Conservation (phyloP, 2,113 vertebrate species). For the Notechis scutatus region DNA sequence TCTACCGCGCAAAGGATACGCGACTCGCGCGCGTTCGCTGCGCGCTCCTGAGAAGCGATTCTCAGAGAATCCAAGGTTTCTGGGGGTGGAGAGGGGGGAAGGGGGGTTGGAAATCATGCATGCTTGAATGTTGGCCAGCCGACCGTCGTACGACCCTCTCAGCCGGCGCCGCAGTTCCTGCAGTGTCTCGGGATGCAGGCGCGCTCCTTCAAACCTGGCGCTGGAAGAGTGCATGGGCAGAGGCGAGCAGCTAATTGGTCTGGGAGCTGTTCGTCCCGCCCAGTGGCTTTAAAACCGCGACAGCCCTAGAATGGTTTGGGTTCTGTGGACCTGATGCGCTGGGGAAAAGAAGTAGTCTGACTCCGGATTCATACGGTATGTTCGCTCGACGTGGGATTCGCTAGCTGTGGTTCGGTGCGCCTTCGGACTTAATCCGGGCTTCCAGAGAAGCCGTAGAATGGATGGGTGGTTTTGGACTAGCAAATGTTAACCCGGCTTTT, state of each 20-base stretch:
- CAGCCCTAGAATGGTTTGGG: not conserved
- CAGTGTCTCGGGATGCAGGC: not conserved
- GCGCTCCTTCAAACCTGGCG: not conserved
- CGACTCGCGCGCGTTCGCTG: not conserved
- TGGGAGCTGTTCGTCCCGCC: not conserved
- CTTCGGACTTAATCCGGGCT: not conserved
- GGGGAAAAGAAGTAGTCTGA: not conserved
- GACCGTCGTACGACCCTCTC: not conserved
- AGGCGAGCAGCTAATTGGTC: not conserved
- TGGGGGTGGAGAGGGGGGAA: not conserved
- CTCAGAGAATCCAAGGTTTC: not conserved
- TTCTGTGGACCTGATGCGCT: not conserved
- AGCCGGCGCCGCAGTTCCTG: not conserved
- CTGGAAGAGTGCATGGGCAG: not conserved
- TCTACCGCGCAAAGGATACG: not conserved
- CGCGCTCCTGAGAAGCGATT: not conserved
- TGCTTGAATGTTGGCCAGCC: not conserved
- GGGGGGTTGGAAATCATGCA: not conserved
- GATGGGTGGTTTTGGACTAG: not conserved
- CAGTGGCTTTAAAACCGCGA: not conserved
- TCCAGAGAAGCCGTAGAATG: not conserved
- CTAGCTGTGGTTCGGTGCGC: not conserved
- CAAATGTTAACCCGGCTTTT: not conserved
- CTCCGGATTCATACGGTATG: not conserved
- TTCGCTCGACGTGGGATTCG: not conserved